These are phyloP conservation scores for Benitochromis conjunctus DNA, from an alignment of 2,113 vertebrate species.

Conservation along the genomic window DNA sequence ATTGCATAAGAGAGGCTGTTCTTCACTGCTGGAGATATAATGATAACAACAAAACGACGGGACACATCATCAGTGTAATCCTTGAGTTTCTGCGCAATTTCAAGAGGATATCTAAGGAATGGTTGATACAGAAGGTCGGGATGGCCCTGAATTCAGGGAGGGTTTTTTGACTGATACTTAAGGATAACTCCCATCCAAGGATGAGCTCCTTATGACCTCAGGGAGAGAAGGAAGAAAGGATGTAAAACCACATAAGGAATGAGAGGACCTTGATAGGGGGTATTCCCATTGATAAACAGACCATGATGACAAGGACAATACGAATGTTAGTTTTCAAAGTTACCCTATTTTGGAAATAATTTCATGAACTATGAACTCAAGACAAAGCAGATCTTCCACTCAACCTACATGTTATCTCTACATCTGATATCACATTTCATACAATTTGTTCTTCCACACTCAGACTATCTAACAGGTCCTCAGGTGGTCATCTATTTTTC, in stretches of 20 bases:
- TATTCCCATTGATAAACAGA: slow-evolving; percentile 2
- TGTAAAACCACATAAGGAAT: slow-evolving; percentile 20
- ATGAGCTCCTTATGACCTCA: slow-evolving; percentile 15
- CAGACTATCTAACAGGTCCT: background rate
- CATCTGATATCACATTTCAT: background rate
- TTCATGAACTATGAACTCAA: background rate
- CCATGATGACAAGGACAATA: background rate
- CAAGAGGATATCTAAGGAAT: slow-evolving; percentile 17
- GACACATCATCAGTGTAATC: background rate
- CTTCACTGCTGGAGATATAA: background rate
- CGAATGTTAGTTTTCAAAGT: background rate
- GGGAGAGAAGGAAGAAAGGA: slow-evolving; percentile 1
- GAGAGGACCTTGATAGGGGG: slow-evolving; percentile 5
- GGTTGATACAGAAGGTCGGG: slow-evolving; percentile 32
- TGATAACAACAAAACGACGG: background rate
- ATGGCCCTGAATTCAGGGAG: slow-evolving; percentile 22
- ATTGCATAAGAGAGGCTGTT: background rate
- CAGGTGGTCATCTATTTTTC: background rate
- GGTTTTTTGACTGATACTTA: slow-evolving; percentile 4
- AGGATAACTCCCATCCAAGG: slow-evolving; percentile 12
- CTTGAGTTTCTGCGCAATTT: background rate
- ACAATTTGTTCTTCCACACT: background rate
- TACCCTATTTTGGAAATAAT: background rate
- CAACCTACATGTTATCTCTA: background rate
- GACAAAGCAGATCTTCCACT: background rate